A percentile compares a stretch with the other conserved stretches of the same genome.
Conservation (phyloP, 2,797 vertebrate species). For the Echeneis naucrates region DNA sequence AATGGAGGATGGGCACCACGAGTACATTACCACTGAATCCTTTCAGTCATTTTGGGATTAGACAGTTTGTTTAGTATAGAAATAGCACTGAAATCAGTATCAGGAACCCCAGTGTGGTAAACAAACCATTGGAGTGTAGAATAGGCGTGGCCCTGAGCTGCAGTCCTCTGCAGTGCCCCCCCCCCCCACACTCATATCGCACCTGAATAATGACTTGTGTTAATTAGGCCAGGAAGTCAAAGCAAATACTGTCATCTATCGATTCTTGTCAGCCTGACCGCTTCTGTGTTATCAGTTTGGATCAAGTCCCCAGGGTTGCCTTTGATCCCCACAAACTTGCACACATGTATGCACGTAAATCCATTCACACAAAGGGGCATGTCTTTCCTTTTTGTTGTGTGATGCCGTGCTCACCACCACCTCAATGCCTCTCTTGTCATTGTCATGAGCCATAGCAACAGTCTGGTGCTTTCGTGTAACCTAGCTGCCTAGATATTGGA, state of each 20-base stretch:
- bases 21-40: conserved; percentile 8
- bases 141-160: conserved; percentile 74
- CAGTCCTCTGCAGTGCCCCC: conserved; percentile 71
- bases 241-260: conserved; percentile 68
- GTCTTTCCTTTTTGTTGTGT: conserved; percentile 34
- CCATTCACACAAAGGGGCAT: not conserved
- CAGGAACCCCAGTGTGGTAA: conserved; percentile 15
- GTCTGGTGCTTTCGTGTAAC: conserved; percentile 28
- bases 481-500: conserved; percentile 2
- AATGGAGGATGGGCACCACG: not conserved
- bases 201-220: conserved; percentile 68
- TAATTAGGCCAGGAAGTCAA: conserved; percentile 73
- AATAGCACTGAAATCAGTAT: conserved; percentile 12
- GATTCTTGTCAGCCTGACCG: conserved; percentile 66
- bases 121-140: conserved; percentile 43
- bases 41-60: conserved; percentile 17
- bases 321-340: conserved; percentile 19
- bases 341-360: not conserved
- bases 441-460: conserved; percentile 55
- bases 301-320: conserved; percentile 35
- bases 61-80: conserved; percentile 6
- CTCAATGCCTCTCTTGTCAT: conserved; percentile 16
- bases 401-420: conserved; percentile 10
- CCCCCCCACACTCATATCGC: conserved; percentile 33
- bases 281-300: conserved; percentile 31